A percentile compares a stretch with the other conserved stretches of the same genome.
Evolutionary conservation across 2,113 vertebrate species (phyloP).

Genomic region (Psilopsiagon aymara): DNA sequence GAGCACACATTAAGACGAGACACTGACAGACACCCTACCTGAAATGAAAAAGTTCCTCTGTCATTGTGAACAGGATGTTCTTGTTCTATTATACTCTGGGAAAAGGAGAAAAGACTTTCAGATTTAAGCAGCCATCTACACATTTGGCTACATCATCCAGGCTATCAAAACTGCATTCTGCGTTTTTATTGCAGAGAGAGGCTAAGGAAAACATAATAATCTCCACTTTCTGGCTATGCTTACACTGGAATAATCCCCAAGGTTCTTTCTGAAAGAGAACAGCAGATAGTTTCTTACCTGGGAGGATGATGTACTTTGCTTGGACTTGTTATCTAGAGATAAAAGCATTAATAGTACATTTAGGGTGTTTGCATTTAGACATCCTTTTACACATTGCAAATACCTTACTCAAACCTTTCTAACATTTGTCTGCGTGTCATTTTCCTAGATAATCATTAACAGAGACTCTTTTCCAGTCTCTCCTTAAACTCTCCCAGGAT

Average conservation of each 20-base stretch:
- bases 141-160: not conserved
- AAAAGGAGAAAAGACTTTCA: not conserved
- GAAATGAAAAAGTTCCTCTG: conserved; percentile 72
- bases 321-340: conserved; percentile 43
- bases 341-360: not conserved
- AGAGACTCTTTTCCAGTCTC: not conserved
- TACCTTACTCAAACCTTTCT: not conserved
- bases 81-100: conserved; percentile 43
- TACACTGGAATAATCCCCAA: not conserved
- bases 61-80: conserved; percentile 66
- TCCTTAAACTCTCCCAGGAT: not conserved
- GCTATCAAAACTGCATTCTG: not conserved
- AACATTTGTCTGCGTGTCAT: not conserved
- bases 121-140: not conserved
- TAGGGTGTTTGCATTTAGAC: not conserved
- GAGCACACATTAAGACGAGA: not conserved
- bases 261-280: not conserved
- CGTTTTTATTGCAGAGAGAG: not conserved
- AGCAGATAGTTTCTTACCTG: conserved; percentile 63
- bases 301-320: conserved; percentile 46
- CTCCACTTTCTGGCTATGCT: not conserved
- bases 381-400: not conserved
- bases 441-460: not conserved
- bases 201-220: not conserved
- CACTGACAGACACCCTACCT: conserved; percentile 62